Conservation (phyloP, 2,113 vertebrate genomes). For the Trochalopteron elliotii region DNA sequence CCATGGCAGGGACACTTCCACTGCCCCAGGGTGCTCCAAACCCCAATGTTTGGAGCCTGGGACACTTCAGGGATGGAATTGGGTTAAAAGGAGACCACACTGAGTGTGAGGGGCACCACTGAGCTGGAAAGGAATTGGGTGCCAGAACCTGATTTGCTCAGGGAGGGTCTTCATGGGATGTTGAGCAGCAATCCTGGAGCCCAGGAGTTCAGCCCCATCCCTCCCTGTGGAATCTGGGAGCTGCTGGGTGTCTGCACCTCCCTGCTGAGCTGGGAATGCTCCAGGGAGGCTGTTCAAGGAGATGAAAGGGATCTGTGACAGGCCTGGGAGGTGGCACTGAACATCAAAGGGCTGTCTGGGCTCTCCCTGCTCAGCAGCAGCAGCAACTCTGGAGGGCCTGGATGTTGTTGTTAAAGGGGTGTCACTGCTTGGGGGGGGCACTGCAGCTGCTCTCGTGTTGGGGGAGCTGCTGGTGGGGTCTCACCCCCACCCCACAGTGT, state of each 20-base stretch:
- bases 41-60: rapidly evolving
- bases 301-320: background rate
- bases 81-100: background rate
- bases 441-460: background rate
- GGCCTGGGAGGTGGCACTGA: background rate
- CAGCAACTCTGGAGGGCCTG: no score
- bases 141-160: background rate
- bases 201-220: background rate
- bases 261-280: background rate
- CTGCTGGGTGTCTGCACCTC: background rate
- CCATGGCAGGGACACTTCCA: background rate
- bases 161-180: background rate
- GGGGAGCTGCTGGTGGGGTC: background rate
- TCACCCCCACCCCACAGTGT: rapidly evolving
- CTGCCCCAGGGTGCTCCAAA: background rate
- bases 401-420: rapidly evolving
- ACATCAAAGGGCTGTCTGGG: background rate
- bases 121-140: background rate
- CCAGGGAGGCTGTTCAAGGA: background rate
- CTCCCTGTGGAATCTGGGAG: background rate
- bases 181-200: background rate
- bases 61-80: rapidly evolving
- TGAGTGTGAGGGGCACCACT: no score
- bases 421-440: rapidly evolving
- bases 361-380: background rate